phyloP scores from a whole-genome alignment of 2,797 vertebrate species.

The Halcyon smyrnensis region DNA sequence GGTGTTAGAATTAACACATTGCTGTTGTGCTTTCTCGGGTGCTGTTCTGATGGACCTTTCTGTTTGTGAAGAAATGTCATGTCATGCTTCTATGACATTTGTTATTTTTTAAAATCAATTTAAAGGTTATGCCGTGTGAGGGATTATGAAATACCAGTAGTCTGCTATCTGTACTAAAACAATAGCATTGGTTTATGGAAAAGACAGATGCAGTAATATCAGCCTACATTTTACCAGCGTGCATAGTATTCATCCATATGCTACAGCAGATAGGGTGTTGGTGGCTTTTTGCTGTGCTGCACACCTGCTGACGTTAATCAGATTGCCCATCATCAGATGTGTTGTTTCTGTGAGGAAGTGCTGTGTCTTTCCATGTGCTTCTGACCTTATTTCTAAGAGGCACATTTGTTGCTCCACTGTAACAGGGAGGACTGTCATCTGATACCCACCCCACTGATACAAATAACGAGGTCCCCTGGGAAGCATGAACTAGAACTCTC shows the following conservation, averaged over 20 bases:
- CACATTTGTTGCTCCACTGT: constrained; percentile 40
- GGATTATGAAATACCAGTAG: constrained; percentile 19
- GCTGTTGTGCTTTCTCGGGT: not conserved
- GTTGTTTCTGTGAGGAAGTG: not conserved
- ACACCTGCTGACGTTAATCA: constrained; percentile 67
- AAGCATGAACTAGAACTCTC: not conserved
- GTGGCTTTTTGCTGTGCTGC: constrained; percentile 55
- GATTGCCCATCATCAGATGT: not conserved
- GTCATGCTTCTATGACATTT: not conserved
- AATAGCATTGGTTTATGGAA: not conserved
- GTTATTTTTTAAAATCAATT: constrained; percentile 10
- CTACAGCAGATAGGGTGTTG: constrained; percentile 15
- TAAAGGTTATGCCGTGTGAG: not conserved
- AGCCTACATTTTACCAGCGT: not conserved
- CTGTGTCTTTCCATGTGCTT: not conserved
- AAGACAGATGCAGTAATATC: constrained; percentile 40
- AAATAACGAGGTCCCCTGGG: not conserved
- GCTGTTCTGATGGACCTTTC: not conserved
- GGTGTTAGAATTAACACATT: not conserved
- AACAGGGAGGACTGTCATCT: not conserved
- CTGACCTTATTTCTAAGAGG: not conserved
- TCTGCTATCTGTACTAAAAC: constrained; percentile 6
- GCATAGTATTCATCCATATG: not conserved
- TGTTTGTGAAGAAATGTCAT: not conserved
- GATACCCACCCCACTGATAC: not conserved